Evolutionary conservation across 2,113 vertebrate species (phyloP).

Genomic region (Ranitomeya imitator): DNA sequence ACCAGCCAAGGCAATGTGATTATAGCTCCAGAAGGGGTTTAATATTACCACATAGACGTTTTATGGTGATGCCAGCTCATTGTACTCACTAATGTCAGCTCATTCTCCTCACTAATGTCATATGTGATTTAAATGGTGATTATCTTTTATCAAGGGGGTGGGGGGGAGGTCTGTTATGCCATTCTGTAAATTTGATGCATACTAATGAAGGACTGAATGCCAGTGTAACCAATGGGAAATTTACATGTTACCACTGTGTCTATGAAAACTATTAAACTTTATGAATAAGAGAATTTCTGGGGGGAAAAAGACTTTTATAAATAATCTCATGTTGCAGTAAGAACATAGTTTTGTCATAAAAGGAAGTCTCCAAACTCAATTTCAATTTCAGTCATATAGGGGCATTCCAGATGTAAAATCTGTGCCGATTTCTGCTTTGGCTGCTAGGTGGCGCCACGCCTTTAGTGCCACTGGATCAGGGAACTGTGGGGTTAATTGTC

Average conservation of each 20-base stretch:
- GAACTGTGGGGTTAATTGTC: no score
- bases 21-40: slow-evolving; percentile 79
- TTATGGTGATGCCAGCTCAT: slow-evolving; percentile 75
- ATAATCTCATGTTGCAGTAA: no score
- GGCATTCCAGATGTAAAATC: no score
- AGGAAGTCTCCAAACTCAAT: no score
- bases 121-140: slow-evolving; percentile 90
- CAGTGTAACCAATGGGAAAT: not conserved
- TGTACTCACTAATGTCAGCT: slow-evolving; percentile 68
- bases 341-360: no score
- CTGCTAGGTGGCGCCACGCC: no score
- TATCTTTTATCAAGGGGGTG: slow-evolving; percentile 68
- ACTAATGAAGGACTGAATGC: not conserved
- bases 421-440: no score
- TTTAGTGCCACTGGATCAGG: no score
- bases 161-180: not conserved
- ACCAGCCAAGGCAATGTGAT: slow-evolving; percentile 88
- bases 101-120: slow-evolving; percentile 85
- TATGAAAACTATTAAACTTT: not conserved
- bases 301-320: no score
- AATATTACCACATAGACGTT: slow-evolving; percentile 78
- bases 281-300: no score
- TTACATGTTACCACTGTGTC: not conserved
- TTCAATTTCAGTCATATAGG: no score
- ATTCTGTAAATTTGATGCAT: not conserved